Base-by-base conservation (phyloP, 2,113 vertebrate species). In the Vicugna pacos region DNA sequence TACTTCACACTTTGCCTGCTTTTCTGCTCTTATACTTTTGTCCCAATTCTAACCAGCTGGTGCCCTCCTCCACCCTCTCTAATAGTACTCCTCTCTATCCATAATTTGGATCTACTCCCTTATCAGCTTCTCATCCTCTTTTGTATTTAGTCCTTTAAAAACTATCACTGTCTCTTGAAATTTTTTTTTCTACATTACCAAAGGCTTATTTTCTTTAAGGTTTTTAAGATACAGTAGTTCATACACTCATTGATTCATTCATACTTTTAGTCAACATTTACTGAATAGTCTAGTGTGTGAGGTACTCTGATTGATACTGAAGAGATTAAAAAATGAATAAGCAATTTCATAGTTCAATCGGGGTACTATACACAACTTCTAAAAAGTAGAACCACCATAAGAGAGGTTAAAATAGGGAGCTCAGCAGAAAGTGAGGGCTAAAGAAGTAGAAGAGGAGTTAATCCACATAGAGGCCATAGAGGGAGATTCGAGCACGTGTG, bases 71-170 rank as follows among this genome's bases (percentile, higher is more conserved):
- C 8, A 14, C 20, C 2, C 35, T 65, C 6, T 85, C 50, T 67
- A 90, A 35, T 76, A 30, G 8, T 60, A 60, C 5, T 89, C 6
- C 52, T 85, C 80, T 93, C 64, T 97, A 10, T 70, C 24, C 6
- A 14, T 84, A 81, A 91, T 94, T 89, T 90, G 60, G 35, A 60
- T 83, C 35, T n/a, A 42, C 6, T 60, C 93, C n/a, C n/a, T 92
- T 83, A n/a, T 56, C 20, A 88, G 50, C 38, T 82, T 95, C 67
- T 93, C 58, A 95, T 91, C 42, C 22, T 81, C 70, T 95, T 95
- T 93, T 73, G 14, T 95, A 62, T 77, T 84, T 84, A 75, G 19
- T 94, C 88, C 88, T 79, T 94, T 1, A 56, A 83, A 88, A 94
- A 94, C 56, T 67, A 81, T 89, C 30, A 65, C 46, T 89, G 7